Evolutionary conservation across 2,113 vertebrate genomes (phyloP).

Genomic region (Crotalus viridis): DNA sequence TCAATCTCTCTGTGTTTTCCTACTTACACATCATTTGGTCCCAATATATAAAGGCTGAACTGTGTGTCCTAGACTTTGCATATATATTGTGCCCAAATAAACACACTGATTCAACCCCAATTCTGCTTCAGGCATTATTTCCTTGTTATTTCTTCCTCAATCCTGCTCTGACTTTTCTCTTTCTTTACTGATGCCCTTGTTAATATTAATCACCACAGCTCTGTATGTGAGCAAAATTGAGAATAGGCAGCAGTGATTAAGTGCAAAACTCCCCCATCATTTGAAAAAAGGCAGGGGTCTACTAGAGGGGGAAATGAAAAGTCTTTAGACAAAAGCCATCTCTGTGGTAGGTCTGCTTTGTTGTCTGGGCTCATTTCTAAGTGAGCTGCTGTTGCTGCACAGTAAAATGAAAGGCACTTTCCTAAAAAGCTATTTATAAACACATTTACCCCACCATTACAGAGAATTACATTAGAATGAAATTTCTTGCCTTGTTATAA

Average conservation of each 20-base stretch:
- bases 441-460: not conserved
- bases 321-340: constrained; percentile 13
- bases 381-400: constrained; percentile 5
- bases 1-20: not conserved
- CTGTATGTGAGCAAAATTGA: constrained; percentile 39
- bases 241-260: constrained; percentile 28
- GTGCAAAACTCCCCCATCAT: constrained; percentile 25
- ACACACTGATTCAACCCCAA: constrained; percentile 8
- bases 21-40: not conserved
- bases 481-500: not conserved
- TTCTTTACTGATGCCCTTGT: constrained; percentile 23
- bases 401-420: not conserved
- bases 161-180: constrained; percentile 4
- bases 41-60: not conserved
- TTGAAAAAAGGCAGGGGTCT: constrained; percentile 6
- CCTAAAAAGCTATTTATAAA: not conserved
- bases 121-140: constrained; percentile 1
- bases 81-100: not conserved
- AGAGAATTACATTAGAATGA: constrained; percentile 1
- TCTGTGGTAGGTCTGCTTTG: constrained; percentile 26
- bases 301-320: not conserved
- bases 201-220: constrained; percentile 40
- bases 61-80: constrained; percentile 11
- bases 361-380: not conserved
- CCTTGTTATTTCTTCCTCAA: constrained; percentile 30